These are phyloP conservation scores for Aleiodes sp. DNA, from an alignment of 1,140 invertebrate species.

Conservation along the genomic window DNA sequence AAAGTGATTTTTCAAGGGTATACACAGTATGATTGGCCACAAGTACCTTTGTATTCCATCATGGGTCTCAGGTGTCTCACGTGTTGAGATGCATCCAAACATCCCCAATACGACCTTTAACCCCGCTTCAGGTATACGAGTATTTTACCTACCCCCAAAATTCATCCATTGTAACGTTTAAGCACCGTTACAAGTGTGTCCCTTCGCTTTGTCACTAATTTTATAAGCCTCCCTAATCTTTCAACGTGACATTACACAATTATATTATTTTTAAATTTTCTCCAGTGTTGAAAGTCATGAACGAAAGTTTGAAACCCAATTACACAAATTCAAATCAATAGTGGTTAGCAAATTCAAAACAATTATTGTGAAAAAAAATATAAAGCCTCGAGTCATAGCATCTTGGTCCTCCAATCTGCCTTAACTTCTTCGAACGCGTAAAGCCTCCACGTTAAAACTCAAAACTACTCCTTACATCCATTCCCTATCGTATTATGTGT, in stretches of 20 bases:
- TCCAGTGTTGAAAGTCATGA: no score
- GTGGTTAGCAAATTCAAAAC: no score
- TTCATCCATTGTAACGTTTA: background rate
- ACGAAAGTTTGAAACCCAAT: no score
- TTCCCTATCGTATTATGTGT: no score
- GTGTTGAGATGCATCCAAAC: background rate
- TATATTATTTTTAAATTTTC: background rate
- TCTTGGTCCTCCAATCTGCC: no score
- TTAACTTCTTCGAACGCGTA: no score
- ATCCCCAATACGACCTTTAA: conserved; percentile 3
- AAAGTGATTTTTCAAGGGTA: conserved; percentile 14
- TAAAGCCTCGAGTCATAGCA: no score
- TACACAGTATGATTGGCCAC: background rate
- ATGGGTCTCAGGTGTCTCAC: conserved; percentile 7
- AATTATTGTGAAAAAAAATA: no score
- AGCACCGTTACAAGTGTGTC: conserved; percentile 10
- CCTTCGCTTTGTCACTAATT: background rate
- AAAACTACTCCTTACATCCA: no score
- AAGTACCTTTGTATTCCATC: background rate
- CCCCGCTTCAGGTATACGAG: background rate
- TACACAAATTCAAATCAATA: no score
- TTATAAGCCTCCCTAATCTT: background rate
- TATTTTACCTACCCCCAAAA: background rate
- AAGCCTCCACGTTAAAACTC: no score
- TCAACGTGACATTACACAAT: conserved; percentile 11